Percentiles rank a stretch among this genome's conserved stretches.
phyloP scores from a whole-genome alignment of 2,888 invertebrate genomes.

The Hartigia nigra region DNA sequence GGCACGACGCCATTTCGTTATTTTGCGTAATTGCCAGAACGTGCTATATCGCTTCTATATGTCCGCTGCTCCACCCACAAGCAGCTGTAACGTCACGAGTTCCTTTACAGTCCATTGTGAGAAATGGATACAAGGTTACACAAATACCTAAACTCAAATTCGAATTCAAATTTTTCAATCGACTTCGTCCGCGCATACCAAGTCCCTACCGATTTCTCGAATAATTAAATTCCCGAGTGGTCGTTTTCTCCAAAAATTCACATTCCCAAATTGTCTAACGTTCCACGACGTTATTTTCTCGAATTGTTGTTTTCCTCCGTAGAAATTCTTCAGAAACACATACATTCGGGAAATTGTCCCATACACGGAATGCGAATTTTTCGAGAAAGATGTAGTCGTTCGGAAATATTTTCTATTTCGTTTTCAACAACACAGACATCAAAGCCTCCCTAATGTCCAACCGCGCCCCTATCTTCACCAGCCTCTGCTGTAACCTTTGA shows the following conservation, averaged over 20 bases:
- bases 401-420: background rate
- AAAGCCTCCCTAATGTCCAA: background rate
- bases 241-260: background rate
- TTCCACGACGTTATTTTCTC: too few species aligned
- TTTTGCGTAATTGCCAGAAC: background rate
- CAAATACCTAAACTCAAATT: background rate
- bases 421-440: background rate
- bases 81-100: slow-evolving; percentile 7
- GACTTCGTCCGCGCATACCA: background rate
- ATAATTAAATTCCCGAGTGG: background rate
- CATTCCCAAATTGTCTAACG: background rate
- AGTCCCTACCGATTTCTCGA: background rate
- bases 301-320: too few species aligned
- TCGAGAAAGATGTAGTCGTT: too few species aligned
- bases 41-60: background rate
- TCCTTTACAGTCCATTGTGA: background rate
- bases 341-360: background rate
- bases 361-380: too few species aligned
- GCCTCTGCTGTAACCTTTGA: background rate
- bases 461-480: background rate
- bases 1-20: background rate
- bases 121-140: background rate
- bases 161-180: background rate
- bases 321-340: background rate
- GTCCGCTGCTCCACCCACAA: background rate